These are phyloP conservation scores for Plusia festucae DNA, from an alignment of 2,888 invertebrate genomes.

Conservation along the genomic window DNA sequence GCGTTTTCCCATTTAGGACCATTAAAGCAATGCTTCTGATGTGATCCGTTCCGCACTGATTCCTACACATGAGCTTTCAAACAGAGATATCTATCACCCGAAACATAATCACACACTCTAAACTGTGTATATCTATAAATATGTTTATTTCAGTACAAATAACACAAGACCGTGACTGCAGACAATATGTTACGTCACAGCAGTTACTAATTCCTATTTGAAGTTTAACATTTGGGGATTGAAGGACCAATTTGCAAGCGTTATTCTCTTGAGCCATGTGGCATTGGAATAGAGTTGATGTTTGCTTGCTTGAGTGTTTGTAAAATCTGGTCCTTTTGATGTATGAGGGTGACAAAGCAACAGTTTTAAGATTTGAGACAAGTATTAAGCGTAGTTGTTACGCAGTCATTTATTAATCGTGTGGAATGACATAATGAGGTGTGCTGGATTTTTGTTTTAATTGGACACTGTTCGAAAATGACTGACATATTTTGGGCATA, in stretches of 20 bases:
- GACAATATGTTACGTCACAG: conserved; percentile 78
- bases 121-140: conserved; percentile 39
- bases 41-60: conserved; percentile 40
- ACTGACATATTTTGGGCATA: conserved; percentile 49
- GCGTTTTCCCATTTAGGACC: conserved; percentile 10
- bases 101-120: conserved; percentile 37
- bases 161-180: conserved; percentile 62
- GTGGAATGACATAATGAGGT: conserved; percentile 83
- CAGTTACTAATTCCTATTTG: conserved; percentile 77
- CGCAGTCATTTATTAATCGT: conserved; percentile 75
- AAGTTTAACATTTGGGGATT: conserved; percentile 77
- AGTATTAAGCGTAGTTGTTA: conserved; percentile 76
- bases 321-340: conserved; percentile 61
- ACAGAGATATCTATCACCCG: conserved; percentile 35
- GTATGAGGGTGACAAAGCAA: conserved; percentile 71
- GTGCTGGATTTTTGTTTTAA: conserved; percentile 69
- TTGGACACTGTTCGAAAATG: conserved; percentile 66
- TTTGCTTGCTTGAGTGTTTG: conserved; percentile 14
- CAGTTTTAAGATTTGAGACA: conserved; percentile 78
- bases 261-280: conserved; percentile 20
- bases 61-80: conserved; percentile 14
- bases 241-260: conserved; percentile 38
- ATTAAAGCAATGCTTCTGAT: conserved; percentile 21
- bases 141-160: conserved; percentile 54
- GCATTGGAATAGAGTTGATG: conserved; percentile 21